Evolutionary conservation across 35 echinoderm and acorn worm species (phyloP).

Genomic region (Chiridota heheva): DNA sequence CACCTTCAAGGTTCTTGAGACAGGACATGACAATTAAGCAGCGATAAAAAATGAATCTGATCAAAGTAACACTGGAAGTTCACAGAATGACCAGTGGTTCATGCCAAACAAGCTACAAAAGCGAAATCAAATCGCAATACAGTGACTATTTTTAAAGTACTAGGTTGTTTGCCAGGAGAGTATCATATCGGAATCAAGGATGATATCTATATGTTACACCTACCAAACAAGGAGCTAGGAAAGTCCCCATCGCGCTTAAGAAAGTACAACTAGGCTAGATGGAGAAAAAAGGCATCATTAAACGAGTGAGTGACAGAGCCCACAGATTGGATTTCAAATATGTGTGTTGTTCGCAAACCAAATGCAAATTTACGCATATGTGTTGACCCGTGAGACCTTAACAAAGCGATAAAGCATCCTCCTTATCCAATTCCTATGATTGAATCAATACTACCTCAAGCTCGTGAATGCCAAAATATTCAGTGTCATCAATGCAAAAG

Average conservation of each 20-base stretch:
- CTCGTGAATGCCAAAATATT: constrained; percentile 13
- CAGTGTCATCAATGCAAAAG: constrained; percentile 14
- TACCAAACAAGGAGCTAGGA: constrained; percentile 20
- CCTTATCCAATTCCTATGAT: constrained; percentile 19
- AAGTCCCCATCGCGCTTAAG: constrained; percentile 18
- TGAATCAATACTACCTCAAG: background rate
- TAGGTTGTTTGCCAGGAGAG: constrained; percentile 26
- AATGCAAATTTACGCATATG: constrained; percentile 2
- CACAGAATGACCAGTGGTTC: background rate
- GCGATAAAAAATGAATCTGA: constrained; percentile 32
- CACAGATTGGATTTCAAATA: constrained; percentile 9
- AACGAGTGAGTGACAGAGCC: background rate
- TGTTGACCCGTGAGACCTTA: background rate
- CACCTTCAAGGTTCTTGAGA: constrained; percentile 33
- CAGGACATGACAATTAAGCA: background rate
- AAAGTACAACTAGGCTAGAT: constrained; percentile 1
- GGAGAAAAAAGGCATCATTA: background rate
- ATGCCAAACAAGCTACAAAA: background rate
- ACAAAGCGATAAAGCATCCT: background rate
- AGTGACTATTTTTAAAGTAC: constrained; percentile 30
- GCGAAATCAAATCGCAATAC: constrained; percentile 13
- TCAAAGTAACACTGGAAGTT: background rate
- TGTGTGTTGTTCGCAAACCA: background rate
- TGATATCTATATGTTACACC: constrained; percentile 16
- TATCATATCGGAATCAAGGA: constrained; percentile 40